Evolutionary conservation across 2,888 invertebrate genomes (phyloP), one percentile per base, ranked within the genome.

Genomic region (Tolmerus cingulatus): DNA sequence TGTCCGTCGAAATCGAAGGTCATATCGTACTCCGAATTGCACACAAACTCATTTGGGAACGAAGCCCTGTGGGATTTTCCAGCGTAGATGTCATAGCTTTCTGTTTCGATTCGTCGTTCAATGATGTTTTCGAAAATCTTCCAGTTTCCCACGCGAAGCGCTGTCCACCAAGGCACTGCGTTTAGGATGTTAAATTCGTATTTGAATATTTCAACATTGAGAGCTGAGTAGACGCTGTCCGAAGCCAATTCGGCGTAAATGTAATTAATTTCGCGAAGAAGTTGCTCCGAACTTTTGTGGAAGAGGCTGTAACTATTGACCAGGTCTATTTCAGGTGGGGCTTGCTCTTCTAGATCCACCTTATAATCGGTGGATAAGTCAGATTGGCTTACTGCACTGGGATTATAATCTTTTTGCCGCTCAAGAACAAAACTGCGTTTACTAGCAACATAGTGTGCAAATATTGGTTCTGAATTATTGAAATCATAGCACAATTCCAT

Each of bases 401-500:
- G 81, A 55, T 81, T 30, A n/a, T 14, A 81, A 9, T 84, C 66
- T 46, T n/a, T 0, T 19, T 84, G 74, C 8, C 7, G 14, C 19
- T 30, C 37, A 19, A 66, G 43, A 12, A 40, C 16, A n/a, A 19
- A 1, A 23, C 66, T 34, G 9, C 40, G 66, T 23, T 74, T n/a
- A n/a, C 34, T 40, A 19, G 40, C 37, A 5, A 40, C 40, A 84
- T 23, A 57, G 40, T 37, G 66, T 23, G 34, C 14, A 40, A 23
- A 66, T 30, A 84, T 34, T 12, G 37, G 19, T 37, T 66, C 40
- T 0, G 74, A 66, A 9, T 84, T 84, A n/a, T 34, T 37, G 5
- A 46, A 66, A n/a, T 84, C 30, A 16, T 84, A 84, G 23, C 84
- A 84, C 12, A 84, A 66, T 12, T 57, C 84, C 51, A 55, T n/a